A percentile compares a stretch with the other conserved stretches of the same genome.
phyloP scores from a whole-genome alignment of 2,113 vertebrate genomes.

The Miniopterus natalensis region DNA sequence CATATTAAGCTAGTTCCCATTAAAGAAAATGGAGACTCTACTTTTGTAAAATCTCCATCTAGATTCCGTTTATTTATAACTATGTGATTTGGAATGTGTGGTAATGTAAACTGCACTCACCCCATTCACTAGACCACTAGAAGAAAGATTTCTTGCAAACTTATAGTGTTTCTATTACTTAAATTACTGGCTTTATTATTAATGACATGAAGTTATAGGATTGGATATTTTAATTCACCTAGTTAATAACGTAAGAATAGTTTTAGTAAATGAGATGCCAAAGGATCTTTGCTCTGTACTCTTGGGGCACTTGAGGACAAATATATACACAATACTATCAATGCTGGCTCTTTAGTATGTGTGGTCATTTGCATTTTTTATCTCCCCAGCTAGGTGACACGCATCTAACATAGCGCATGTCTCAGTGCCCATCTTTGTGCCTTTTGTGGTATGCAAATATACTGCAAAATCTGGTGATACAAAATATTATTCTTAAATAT shows the following conservation, averaged over 20 bases:
- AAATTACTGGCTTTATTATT: conserved; percentile 19
- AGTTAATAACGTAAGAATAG: background rate
- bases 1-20: background rate
- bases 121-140: background rate
- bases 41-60: background rate
- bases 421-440: background rate
- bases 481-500: background rate
- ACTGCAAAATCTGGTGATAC: background rate
- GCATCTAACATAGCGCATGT: background rate
- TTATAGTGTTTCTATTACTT: background rate
- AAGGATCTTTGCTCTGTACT: background rate
- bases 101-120: background rate
- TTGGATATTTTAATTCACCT: background rate
- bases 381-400: background rate
- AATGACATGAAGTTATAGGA: background rate
- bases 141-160: background rate
- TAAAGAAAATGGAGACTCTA: background rate
- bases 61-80: background rate
- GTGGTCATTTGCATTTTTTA: background rate
- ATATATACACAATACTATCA: background rate
- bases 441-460: background rate
- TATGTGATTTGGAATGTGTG: background rate
- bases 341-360: background rate
- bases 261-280: background rate
- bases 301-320: background rate